Conservation (phyloP, 1,140 invertebrate genomes). For the Bacillus rossius region DNA sequence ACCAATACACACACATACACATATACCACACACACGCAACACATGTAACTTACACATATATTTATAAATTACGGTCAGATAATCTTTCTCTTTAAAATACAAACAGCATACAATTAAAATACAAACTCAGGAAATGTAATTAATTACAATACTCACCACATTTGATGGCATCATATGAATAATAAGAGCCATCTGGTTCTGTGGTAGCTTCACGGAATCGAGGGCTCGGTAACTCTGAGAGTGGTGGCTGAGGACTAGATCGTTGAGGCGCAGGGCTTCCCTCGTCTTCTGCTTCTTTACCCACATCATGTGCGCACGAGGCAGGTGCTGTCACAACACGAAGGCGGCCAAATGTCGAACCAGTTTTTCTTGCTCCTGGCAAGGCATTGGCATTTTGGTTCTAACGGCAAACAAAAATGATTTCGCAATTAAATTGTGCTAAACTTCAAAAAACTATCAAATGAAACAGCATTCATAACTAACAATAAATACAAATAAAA, state of each 20-base stretch:
- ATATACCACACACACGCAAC: no score
- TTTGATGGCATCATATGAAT: slow-evolving; percentile 19
- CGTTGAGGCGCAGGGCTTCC: not conserved
- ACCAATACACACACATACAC: no score
- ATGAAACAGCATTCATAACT: no score
- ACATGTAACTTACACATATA: not conserved
- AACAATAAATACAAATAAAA: no score
- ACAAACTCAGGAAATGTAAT: no score
- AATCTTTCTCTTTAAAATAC: not conserved
- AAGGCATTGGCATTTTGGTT: no score
- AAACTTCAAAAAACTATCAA: no score
- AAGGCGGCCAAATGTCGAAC: slow-evolving; percentile 51
- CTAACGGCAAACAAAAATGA: no score
- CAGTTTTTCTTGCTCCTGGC: slow-evolving; percentile 5
- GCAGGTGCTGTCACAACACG: slow-evolving; percentile 54
- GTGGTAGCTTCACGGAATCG: slow-evolving; percentile 28
- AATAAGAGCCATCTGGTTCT: slow-evolving; percentile 29
- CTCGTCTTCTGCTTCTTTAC: slow-evolving; percentile 21
- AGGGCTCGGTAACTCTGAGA: slow-evolving; percentile 28
- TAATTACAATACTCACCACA: no score
- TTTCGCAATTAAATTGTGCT: no score
- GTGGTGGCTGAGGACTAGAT: no score
- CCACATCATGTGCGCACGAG: slow-evolving; percentile 48
- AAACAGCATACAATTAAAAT: not conserved
- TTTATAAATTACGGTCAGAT: not conserved